phyloP scores from a whole-genome alignment of 2,113 vertebrate genomes.

The Lynx canadensis region DNA sequence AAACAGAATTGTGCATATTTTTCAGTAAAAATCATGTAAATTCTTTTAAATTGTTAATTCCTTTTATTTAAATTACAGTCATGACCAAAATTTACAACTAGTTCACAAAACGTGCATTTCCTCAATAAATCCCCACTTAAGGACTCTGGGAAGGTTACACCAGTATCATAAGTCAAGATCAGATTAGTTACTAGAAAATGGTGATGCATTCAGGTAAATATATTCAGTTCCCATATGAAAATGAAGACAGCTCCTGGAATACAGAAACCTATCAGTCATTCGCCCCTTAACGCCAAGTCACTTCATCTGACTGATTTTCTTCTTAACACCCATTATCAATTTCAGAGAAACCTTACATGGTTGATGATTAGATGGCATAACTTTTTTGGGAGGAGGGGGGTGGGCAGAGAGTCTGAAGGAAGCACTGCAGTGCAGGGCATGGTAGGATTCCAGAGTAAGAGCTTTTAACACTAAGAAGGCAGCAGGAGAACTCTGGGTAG shows the following conservation, averaged over 20 bases:
- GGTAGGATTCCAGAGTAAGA: not conserved
- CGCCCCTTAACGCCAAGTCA: not conserved
- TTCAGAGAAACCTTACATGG: not conserved
- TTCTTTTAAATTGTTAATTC: not conserved
- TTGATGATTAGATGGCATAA: not conserved
- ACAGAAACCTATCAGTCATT: not conserved
- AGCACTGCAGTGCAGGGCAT: not conserved
- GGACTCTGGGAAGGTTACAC: not conserved
- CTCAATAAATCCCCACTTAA: not conserved
- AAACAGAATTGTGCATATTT: not conserved
- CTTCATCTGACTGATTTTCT: not conserved
- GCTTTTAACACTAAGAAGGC: not conserved
- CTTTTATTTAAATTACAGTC: not conserved
- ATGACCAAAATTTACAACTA: not conserved
- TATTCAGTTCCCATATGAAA: not conserved
- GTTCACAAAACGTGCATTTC: not conserved
- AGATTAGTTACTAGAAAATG: not conserved
- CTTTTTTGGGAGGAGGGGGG: rapidly evolving
- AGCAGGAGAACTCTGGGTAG: not conserved
- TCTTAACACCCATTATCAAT: not conserved
- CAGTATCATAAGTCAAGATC: not conserved
- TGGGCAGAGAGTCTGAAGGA: not conserved
- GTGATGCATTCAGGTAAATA: not conserved
- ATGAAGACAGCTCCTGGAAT: not conserved
- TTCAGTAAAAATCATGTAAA: not conserved